Percentiles rank a stretch among this genome's conserved stretches.
These are phyloP conservation scores for Leptura quadrifasciata DNA, from an alignment of 2,888 invertebrate genomes.

Conservation along the genomic window DNA sequence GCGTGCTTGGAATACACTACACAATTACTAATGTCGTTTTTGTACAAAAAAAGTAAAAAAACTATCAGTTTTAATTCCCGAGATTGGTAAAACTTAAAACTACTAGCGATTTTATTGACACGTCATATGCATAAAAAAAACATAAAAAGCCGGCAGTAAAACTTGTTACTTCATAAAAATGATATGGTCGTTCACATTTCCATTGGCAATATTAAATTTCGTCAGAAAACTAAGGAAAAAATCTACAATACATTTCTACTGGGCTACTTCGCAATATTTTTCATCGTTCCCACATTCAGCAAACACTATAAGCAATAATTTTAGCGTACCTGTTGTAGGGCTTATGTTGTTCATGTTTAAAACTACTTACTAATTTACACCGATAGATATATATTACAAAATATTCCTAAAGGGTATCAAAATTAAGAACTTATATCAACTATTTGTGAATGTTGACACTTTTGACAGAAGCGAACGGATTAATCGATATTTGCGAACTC, in stretches of 20 bases:
- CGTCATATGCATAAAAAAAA: constrained; percentile 46
- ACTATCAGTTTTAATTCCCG: not conserved
- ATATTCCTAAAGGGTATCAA: constrained; percentile 4
- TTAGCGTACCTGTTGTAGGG: constrained; percentile 67
- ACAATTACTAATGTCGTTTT: not conserved
- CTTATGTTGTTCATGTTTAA: constrained; percentile 68
- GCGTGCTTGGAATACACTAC: not conserved
- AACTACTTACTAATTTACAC: constrained; percentile 16
- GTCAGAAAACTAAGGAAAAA: not conserved
- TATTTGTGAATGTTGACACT: constrained; percentile 31
- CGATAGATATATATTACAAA: not conserved
- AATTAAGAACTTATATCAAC: constrained; percentile 18
- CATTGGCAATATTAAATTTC: not conserved
- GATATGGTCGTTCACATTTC: not conserved
- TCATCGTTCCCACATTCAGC: not conserved
- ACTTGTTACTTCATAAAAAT: not conserved
- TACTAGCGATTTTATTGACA: constrained; percentile 42
- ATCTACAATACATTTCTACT: not conserved
- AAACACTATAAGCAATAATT: constrained; percentile 17
- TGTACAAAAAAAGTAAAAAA: constrained; percentile 10
- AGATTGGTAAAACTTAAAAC: not conserved
- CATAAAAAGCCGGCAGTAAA: constrained; percentile 21
- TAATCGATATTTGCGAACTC: constrained; percentile 27
- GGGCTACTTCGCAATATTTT: not conserved
- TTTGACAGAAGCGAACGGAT: constrained; percentile 8